Evolutionary conservation across 2,888 invertebrate genomes (phyloP).

Genomic region (Apodemia duryi): DNA sequence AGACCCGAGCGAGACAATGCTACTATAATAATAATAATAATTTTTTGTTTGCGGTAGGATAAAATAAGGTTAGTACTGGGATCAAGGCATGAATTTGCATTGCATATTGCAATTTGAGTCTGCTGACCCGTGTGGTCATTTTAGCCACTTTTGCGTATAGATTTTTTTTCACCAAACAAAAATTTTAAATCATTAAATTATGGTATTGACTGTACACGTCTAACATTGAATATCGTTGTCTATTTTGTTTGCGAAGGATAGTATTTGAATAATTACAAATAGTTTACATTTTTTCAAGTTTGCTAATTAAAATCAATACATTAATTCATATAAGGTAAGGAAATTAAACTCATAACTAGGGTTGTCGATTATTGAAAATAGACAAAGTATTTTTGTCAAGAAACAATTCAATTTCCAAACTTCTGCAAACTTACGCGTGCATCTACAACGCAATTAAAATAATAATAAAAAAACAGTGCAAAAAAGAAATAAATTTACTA

Average conservation of each 20-base stretch:
- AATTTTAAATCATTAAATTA: neutral
- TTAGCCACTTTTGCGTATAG: no score
- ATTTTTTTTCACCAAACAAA: neutral
- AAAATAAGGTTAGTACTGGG: no score
- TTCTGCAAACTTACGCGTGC: no score
- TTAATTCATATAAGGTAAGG: conserved; percentile 14
- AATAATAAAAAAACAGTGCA: no score
- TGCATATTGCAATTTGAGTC: no score
- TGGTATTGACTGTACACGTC: conserved; percentile 6
- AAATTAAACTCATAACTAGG: conserved; percentile 14
- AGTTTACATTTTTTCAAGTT: conserved; percentile 39
- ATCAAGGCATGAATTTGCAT: no score
- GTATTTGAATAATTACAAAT: conserved; percentile 43
- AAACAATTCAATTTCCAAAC: no score
- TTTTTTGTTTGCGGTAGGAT: no score
- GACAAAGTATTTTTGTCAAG: neutral
- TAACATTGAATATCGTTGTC: conserved; percentile 12
- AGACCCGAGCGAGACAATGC: no score
- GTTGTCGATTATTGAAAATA: neutral
- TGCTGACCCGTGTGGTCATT: no score
- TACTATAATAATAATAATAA: no score
- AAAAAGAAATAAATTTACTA: neutral
- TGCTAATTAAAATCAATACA: conserved; percentile 32
- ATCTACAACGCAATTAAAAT: no score
- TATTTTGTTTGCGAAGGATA: conserved; percentile 31